Evolutionary conservation across 2,888 invertebrate species (phyloP), one percentile per base, ranked within the genome.

Genomic region (Drosophila emarginata): DNA sequence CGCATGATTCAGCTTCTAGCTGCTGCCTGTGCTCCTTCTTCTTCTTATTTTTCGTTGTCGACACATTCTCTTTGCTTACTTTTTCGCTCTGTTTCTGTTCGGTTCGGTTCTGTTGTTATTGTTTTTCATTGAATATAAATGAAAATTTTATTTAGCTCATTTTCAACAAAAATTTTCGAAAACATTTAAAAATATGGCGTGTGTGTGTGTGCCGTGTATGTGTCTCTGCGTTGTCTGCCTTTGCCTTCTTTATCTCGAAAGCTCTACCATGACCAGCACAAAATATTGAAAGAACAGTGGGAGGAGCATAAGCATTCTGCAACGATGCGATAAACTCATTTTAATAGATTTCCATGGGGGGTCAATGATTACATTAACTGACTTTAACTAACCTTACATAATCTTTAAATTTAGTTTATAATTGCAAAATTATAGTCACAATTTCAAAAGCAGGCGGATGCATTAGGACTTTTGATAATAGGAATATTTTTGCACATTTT

Each of bases 191-290:
- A 73, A 65, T 72, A 71, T 71, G 76, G 73, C 72, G 72, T 59
- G 61, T 76, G 40, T 58, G 61, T 54, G 50, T 68, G 9, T 50
- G 52, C 6, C n/a, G n/a, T n/a, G 28, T 14, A 9, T 18, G 45
- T 45, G 45, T 45, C 9, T 59, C 64, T 79, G 71, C 76, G 14
- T 61, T 74, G 66, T 65, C 53, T 70, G 76, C 56, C 60, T 23
- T 66, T 70, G 76, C 53, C 60, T 23, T 66, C 52, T 64, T 69
- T 72, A 45, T 87, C 73, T 76, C 70, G 61, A 59, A 63, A 53
- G 65, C 62, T 64, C 64, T 86, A 84, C 87, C 81, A 82, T 84
- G 84, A 84, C 84, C 84, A 84, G 76, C 84, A 80, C 86, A 87
- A 84, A 87, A 36, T n/a, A n/a, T 61, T 50, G 50, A 53, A 15